Base-by-base conservation (phyloP, 2,797 vertebrate species). In the Notolepis coatsorum region DNA sequence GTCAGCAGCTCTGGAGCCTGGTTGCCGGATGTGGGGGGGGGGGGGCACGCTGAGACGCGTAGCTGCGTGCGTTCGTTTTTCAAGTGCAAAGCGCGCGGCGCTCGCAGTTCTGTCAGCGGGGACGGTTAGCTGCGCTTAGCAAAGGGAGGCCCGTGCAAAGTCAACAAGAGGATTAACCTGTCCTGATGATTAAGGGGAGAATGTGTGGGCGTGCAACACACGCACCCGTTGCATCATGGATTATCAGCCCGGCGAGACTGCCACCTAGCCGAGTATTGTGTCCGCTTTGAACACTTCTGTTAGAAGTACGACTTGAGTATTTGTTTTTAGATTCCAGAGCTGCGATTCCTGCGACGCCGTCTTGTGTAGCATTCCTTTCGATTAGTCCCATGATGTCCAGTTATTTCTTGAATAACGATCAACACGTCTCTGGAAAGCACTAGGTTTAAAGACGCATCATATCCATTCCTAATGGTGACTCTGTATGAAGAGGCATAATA, bases 131-230 rank as follows among this genome's bases (percentile, higher is more conserved):
- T 46, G 73, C 79, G 80, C 67, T 53, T 24, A 56, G 69, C 52
- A 6, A 55, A 62, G 70, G 57, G 51, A 28, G 71, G 31, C 62
- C 52, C 74, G 77, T 86, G 73, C 61, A 25, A 61, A 53, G 75
- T 77, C 71, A 76, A 84, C 81, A 75, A 60, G 62, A 77, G 84
- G 81, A 89, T 88, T 89, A 85, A 77, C 81, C 65, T 48, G 49
- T 65, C 43, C 55, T 59, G 71, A 67, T 72, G 79, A 81, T 86
- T 63, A 80, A 54, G 71, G 61, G 51, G 68, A 53, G 60, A 2
- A 66, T 63, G 62, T 38, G 59, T 68, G 74, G 65, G 65, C 21
- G 66, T 15, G 37, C n/a, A 50, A 74, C 47, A 41, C 23, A 30
- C 30, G 42, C 51, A 35, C 72, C 39, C 53, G 58, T 52, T 47